These are phyloP conservation scores for Oostethus manadensis DNA, from an alignment of 2,113 vertebrate species.

Conservation along the genomic window DNA sequence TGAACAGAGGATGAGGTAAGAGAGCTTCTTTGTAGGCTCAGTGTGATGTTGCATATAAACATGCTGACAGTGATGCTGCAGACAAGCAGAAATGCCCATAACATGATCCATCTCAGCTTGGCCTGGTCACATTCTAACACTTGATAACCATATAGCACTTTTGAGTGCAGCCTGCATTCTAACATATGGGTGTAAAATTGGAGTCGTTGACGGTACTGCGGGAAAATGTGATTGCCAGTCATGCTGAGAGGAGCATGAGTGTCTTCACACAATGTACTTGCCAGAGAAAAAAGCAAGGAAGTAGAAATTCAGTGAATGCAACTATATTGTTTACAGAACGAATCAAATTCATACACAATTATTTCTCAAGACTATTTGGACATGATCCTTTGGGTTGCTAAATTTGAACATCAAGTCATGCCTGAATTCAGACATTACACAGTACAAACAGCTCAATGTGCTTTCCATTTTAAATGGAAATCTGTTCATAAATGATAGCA, in stretches of 20 bases:
- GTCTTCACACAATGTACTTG: not conserved
- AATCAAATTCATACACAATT: not conserved
- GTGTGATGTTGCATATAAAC: conserved; percentile 2
- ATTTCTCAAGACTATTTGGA: conserved; percentile 1
- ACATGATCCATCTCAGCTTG: not conserved
- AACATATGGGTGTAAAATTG: not conserved
- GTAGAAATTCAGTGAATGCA: conserved; percentile 3
- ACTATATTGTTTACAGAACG: not conserved
- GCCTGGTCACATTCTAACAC: not conserved
- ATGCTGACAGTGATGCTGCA: not conserved
- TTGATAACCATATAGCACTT: not conserved
- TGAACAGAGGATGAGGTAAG: not conserved
- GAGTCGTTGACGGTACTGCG: not conserved
- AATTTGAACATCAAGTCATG: not conserved
- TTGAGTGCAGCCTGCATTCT: not conserved
- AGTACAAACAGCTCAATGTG: too few relatives aligned
- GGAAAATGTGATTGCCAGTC: conserved; percentile 6
- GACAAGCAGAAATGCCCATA: not conserved
- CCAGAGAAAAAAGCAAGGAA: not conserved
- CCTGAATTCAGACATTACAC: not conserved
- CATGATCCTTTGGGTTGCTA: not conserved
- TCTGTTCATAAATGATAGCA: not conserved
- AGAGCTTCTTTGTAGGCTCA: not conserved
- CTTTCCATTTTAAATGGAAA: not conserved
- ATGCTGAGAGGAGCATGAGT: conserved; percentile 1